Conservation (phyloP, 2,797 vertebrate genomes). For the Typhlichthys subterraneus region DNA sequence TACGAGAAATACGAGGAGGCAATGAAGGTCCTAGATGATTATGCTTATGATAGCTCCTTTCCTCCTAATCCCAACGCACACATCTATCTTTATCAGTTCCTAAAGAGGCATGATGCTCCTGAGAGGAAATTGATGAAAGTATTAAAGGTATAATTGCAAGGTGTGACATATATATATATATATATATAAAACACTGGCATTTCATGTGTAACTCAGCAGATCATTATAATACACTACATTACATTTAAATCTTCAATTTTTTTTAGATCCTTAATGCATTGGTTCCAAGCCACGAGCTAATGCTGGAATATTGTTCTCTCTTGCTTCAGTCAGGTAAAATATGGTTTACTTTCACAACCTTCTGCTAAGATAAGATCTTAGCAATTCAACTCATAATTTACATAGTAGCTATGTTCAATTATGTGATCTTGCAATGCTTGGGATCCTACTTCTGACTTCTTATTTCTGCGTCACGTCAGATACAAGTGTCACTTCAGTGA, state of each 20-base stretch:
- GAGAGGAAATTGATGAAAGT: constrained; percentile 70
- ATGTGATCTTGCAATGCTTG: too few species aligned
- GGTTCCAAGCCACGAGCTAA: constrained; percentile 90
- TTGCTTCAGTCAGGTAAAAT: constrained; percentile 67
- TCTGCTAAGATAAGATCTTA: too few species aligned
- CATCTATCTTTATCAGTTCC: constrained; percentile 84
- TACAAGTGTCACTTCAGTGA: too few species aligned
- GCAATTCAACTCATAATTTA: too few species aligned
- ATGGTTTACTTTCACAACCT: neutral
- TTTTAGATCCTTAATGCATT: constrained; percentile 79
- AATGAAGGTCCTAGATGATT: constrained; percentile 79
- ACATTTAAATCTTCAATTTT: constrained; percentile 3
- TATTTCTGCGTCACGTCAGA: too few species aligned
- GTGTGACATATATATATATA: neutral
- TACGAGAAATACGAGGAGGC: constrained; percentile 80
- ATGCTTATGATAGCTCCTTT: constrained; percentile 84
- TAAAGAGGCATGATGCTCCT: constrained; percentile 77
- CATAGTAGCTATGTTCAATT: too few species aligned
- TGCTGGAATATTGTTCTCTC: constrained; percentile 83
- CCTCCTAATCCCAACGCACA: constrained; percentile 93
- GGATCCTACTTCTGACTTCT: too few species aligned
- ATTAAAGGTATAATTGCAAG: constrained; percentile 79
- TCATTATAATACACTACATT: too few species aligned
- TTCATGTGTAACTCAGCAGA: too few species aligned
- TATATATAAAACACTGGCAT: too few species aligned